Evolutionary conservation across 64 coral and sea anemone species (phyloP).

Genomic region (Stichodactyla helianthus): DNA sequence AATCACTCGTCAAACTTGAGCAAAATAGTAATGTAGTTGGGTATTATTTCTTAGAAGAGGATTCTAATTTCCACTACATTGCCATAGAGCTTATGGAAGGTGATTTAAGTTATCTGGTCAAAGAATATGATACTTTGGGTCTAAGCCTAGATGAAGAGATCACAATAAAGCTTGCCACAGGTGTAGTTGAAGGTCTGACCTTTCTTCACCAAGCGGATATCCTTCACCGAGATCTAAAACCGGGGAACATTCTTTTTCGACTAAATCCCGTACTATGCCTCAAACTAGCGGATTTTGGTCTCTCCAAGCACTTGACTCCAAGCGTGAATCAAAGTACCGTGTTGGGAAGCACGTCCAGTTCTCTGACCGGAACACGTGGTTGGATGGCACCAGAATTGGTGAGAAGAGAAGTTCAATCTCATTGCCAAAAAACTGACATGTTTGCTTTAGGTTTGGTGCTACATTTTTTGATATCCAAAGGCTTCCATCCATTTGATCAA

Average conservation of each 20-base stretch:
- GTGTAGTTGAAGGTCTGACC: background rate
- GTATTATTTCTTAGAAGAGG: conserved; percentile 14
- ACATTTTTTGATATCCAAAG: conserved; percentile 35
- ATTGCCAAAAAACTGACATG: conserved; percentile 23
- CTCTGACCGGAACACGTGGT: conserved; percentile 34
- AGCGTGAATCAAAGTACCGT: conserved; percentile 18
- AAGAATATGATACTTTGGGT: background rate
- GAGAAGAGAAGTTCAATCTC: background rate
- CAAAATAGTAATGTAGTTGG: conserved; percentile 23
- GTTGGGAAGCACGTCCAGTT: background rate
- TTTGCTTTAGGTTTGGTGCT: conserved; percentile 34
- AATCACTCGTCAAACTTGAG: background rate
- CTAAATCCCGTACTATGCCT: background rate
- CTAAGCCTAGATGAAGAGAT: conserved; percentile 15
- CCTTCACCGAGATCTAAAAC: conserved; percentile 11
- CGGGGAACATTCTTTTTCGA: conserved; percentile 14
- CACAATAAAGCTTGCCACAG: background rate
- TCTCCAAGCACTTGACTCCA: background rate
- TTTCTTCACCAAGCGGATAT: background rate
- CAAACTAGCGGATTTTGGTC: conserved; percentile 19
- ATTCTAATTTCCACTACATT: conserved; percentile 18
- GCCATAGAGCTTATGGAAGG: conserved; percentile 45
- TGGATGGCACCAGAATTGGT: conserved; percentile 59
- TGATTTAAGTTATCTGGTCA: conserved; percentile 22
- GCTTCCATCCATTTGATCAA: conserved; percentile 30